These are phyloP conservation scores for Listronotus bonariensis DNA, from an alignment of 1,140 invertebrate genomes.

Conservation along the genomic window DNA sequence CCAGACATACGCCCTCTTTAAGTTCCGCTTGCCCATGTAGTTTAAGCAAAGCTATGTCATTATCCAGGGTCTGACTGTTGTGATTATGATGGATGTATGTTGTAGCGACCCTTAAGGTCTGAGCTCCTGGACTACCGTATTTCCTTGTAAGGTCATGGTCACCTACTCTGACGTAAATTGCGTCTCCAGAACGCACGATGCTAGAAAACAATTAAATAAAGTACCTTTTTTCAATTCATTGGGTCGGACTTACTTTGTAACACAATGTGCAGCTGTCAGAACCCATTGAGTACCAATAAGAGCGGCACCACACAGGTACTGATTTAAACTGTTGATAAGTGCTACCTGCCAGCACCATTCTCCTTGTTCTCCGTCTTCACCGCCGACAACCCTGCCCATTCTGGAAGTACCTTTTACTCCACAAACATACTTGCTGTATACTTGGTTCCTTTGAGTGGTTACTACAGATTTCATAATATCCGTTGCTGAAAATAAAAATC, in stretches of 20 bases:
- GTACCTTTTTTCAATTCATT: too few species aligned
- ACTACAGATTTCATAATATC: slow-evolving; percentile 58
- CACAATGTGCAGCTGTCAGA: slow-evolving; percentile 93
- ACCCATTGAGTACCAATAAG: slow-evolving; percentile 95
- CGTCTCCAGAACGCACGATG: slow-evolving; percentile 87
- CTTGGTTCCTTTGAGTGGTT: slow-evolving; percentile 68
- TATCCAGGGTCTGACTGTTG: slow-evolving; percentile 93
- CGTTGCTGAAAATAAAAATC: slow-evolving; percentile 39
- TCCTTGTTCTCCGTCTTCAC: slow-evolving; percentile 84
- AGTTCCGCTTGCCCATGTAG: slow-evolving; percentile 88
- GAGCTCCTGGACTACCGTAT: slow-evolving; percentile 84
- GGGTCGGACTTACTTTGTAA: slow-evolving; percentile 78
- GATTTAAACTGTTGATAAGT: slow-evolving; percentile 89
- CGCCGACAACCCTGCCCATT: slow-evolving; percentile 81
- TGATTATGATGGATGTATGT: slow-evolving; percentile 97
- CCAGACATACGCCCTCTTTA: slow-evolving; percentile 78
- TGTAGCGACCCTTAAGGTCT: slow-evolving; percentile 85
- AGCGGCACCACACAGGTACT: slow-evolving; percentile 94
- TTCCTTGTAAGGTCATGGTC: slow-evolving; percentile 89
- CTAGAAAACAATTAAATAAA: slow-evolving; percentile 60
- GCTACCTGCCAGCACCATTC: slow-evolving; percentile 97
- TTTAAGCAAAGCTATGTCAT: slow-evolving; percentile 93
- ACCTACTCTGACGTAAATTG: slow-evolving; percentile 89
- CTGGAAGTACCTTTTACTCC: slow-evolving; percentile 77
- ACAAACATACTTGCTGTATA: slow-evolving; percentile 89